Evolutionary conservation across 2,888 invertebrate genomes (phyloP).

Genomic region (Drosophila anomalata): DNA sequence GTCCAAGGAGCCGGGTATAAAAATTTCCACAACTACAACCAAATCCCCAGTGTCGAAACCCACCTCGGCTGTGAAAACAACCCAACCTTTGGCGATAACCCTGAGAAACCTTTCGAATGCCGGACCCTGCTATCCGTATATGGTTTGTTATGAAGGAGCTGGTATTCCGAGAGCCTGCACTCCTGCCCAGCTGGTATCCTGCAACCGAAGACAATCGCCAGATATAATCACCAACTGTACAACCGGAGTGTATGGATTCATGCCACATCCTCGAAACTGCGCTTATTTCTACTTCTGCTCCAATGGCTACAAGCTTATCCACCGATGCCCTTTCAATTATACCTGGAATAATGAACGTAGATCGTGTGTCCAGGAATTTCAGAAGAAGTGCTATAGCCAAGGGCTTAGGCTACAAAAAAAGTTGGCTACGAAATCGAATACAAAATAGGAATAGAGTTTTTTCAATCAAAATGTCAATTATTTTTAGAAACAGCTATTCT

Average conservation of each 20-base stretch:
- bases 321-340: slow-evolving; percentile 73
- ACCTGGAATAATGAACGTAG: slow-evolving; percentile 70
- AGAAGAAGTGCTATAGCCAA: slow-evolving; percentile 58
- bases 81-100: slow-evolving; percentile 30
- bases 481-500: not conserved
- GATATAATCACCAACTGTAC: slow-evolving; percentile 47
- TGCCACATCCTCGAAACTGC: slow-evolving; percentile 73
- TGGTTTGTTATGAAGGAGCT: slow-evolving; percentile 71
- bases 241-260: slow-evolving; percentile 59
- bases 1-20: not conserved
- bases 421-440: not conserved
- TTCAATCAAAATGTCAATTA: not conserved
- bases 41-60: not conserved
- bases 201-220: slow-evolving; percentile 3
- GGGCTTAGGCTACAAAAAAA: not conserved
- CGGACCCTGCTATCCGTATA: slow-evolving; percentile 68
- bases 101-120: slow-evolving; percentile 57
- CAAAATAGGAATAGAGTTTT: not conserved
- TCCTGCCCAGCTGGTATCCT: slow-evolving; percentile 38
- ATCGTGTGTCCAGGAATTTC: slow-evolving; percentile 59
- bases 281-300: slow-evolving; percentile 76
- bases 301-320: slow-evolving; percentile 71
- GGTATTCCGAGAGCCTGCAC: slow-evolving; percentile 72
- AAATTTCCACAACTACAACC: not conserved
- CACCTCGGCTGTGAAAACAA: not conserved